Base-by-base conservation (phyloP, 2,888 invertebrate species). In the Drosophila rubida region DNA sequence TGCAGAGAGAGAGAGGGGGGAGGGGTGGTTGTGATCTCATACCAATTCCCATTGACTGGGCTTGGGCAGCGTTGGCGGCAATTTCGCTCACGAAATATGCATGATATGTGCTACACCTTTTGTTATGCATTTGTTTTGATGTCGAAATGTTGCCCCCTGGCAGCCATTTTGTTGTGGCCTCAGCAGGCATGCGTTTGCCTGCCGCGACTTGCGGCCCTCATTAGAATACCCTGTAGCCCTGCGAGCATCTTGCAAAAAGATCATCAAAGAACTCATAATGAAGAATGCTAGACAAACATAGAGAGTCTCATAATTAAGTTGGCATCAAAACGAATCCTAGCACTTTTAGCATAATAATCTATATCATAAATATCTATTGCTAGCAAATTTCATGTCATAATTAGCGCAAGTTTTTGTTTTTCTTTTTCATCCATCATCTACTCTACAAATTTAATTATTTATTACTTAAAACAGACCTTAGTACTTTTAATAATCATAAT, bases 111-210 rank as follows among this genome's bases (percentile, higher is more conserved):
- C 74, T 75, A 70, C 82, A 86, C 87, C 84, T 84, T 80, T 84
- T 84, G 87, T 82, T 88, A 83, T 88, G 84, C 87, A 84, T 83
- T 84, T 84, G 84, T 84, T 84, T 88, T 88, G 84, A 84, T 88
- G 84, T 84, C 76, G 80, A 83, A 77, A 73, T 76, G 71, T 69
- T 72, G 62, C 63, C 72, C 66, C 45, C 49, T 58, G 70, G 58
- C 54, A 48, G 65, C 30, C 69, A 72, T 68, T 76, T 68, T 35
- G 60, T 41, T 67, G 62, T 41, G 63, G 62, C 50, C 58, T 41
- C 48, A 53, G 16, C 32, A 51, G 49, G 23, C 57, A 62, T 53
- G 69, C 60, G 65, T 27, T 14, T 50, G 60, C 66, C 50, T 44
- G 37, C 35, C 54, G 57, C 59, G 48, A 11, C 7, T n/a, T 45